phyloP scores from a whole-genome alignment of 1,140 invertebrate genomes.

The Globodera rostochiensis region DNA sequence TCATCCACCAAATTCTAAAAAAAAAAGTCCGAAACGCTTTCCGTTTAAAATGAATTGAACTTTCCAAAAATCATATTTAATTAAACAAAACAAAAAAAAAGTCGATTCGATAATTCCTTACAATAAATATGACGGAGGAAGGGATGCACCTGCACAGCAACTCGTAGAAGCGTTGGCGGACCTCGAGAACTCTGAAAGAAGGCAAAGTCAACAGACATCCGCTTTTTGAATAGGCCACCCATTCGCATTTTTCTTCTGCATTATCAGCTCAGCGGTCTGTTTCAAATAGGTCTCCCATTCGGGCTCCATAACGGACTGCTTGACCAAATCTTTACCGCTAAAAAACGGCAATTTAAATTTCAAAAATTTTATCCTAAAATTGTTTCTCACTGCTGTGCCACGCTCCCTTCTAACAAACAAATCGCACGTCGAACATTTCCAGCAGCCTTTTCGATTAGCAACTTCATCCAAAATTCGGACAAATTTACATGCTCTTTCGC shows the following conservation, averaged over 20 bases:
- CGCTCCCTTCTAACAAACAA: constrained; percentile 89
- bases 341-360: constrained; percentile 31
- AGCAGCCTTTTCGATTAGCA: constrained; percentile 79
- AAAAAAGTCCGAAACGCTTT: background rate
- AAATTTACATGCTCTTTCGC: constrained; percentile 83
- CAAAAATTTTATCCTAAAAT: background rate
- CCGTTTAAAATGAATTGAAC: too few relatives aligned
- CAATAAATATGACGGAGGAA: constrained; percentile 86
- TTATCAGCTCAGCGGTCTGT: constrained; percentile 83
- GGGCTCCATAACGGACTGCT: constrained; percentile 81
- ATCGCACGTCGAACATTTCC: constrained; percentile 90
- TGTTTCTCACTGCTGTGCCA: constrained; percentile 78
- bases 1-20: constrained; percentile 34
- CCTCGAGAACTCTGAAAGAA: constrained; percentile 74
- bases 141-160: constrained; percentile 90
- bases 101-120: constrained; percentile 52
- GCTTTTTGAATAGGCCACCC: constrained; percentile 67
- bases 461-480: constrained; percentile 77
- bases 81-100: too few relatives aligned
- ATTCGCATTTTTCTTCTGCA: constrained; percentile 83
- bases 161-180: constrained; percentile 87
- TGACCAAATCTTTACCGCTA: constrained; percentile 74
- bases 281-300: constrained; percentile 90
- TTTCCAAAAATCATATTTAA: too few relatives aligned
- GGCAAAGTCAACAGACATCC: constrained; percentile 1